Conservation (phyloP, 2,888 invertebrate species). For the Archaeoteleia sp. region DNA sequence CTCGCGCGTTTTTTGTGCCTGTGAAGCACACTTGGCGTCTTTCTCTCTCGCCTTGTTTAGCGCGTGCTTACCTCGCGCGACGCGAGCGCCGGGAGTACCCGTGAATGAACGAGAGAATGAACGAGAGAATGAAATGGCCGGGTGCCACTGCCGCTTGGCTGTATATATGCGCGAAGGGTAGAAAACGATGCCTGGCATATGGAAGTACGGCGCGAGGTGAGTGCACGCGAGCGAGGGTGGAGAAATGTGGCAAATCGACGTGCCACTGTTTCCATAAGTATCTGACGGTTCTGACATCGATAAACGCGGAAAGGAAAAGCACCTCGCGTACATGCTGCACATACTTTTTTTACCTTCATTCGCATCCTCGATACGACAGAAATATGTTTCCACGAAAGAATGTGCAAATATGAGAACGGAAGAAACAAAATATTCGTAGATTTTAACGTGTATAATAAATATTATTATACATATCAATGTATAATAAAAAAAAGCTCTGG, state of each 20-base stretch:
- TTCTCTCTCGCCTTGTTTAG: slow-evolving; percentile 26
- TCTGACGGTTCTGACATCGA: slow-evolving; percentile 33
- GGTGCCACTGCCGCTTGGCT: not conserved
- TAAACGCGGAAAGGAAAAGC: slow-evolving; percentile 11
- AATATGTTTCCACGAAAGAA: no score
- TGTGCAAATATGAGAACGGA: no score
- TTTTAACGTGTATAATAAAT: no score
- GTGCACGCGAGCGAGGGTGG: slow-evolving; percentile 21
- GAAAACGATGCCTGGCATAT: slow-evolving; percentile 27
- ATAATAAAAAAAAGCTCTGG: no score
- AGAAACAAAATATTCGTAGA: no score
- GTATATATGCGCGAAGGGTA: slow-evolving; percentile 1
- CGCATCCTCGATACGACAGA: no score
- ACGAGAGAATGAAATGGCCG: slow-evolving; percentile 42
- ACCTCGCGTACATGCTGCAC: not conserved
- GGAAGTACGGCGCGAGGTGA: slow-evolving; percentile 5
- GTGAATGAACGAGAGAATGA: slow-evolving; percentile 53
- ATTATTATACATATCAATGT: no score
- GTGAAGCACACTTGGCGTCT: slow-evolving; percentile 32
- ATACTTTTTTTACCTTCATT: not conserved
- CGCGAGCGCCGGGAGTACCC: not conserved
- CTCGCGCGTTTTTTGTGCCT: slow-evolving; percentile 26
- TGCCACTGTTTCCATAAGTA: slow-evolving; percentile 36
- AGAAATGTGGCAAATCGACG: slow-evolving; percentile 48
- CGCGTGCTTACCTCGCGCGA: no score